These are phyloP conservation scores for Thamnophis sirtalis DNA, from an alignment of 2,113 vertebrate species.

Conservation along the genomic window DNA sequence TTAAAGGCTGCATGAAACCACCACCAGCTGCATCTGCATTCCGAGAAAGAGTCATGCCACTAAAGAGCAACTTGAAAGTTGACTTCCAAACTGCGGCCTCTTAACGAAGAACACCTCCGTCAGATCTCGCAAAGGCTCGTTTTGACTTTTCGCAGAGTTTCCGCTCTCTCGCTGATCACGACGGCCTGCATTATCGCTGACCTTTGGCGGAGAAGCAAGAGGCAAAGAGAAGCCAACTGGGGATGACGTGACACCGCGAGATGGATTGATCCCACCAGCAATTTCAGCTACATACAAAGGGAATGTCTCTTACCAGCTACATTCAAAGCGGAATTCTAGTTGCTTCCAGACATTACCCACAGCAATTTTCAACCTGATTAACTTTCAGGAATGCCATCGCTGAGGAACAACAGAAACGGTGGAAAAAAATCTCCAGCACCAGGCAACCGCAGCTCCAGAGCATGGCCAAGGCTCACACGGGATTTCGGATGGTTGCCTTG, in stretches of 20 bases:
- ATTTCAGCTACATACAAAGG: constrained; percentile 43
- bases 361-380: constrained; percentile 75
- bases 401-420: constrained; percentile 46
- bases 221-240: constrained; percentile 21
- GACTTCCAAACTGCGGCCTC: constrained; percentile 41
- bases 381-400: constrained; percentile 69
- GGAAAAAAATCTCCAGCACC: constrained; percentile 10
- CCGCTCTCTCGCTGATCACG: neutral
- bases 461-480: neutral
- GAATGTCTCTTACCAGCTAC: constrained; percentile 42
- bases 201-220: neutral
- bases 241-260: neutral
- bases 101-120: constrained; percentile 46
- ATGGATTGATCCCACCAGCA: constrained; percentile 26
- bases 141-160: neutral
- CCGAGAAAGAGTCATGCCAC: constrained; percentile 42
- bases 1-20: constrained; percentile 56
- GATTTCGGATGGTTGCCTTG: neutral
- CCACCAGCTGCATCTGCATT: constrained; percentile 36
- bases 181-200: rapidly evolving
- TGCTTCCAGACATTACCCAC: constrained; percentile 68
- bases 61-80: constrained; percentile 64
- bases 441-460: constrained; percentile 5
- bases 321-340: constrained; percentile 51
- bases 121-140: constrained; percentile 9